Percentiles rank a stretch among this genome's conserved stretches.
phyloP scores from a whole-genome alignment of 2,797 vertebrate species.

The Rhadinocentrus ornatus region DNA sequence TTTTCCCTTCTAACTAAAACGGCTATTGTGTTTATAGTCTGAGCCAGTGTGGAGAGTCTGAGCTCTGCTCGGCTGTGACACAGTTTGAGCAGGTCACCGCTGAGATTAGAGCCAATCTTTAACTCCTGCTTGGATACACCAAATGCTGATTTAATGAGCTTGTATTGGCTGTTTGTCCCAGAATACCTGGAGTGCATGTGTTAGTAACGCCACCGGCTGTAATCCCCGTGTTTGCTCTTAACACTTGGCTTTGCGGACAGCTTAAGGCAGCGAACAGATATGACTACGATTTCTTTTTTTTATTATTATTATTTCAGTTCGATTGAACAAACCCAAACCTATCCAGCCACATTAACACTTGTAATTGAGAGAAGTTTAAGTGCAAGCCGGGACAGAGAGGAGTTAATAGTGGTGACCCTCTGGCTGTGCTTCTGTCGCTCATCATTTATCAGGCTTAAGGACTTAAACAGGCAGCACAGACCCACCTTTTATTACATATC shows the following conservation, averaged over 20 bases:
- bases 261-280: constrained; percentile 25
- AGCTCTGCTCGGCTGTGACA: constrained; percentile 56
- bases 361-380: constrained; percentile 85
- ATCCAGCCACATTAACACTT: constrained; percentile 75
- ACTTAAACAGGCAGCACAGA: constrained; percentile 82
- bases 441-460: constrained; percentile 86
- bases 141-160: constrained; percentile 80
- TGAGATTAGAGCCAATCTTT: constrained; percentile 76
- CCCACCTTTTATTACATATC: constrained; percentile 82
- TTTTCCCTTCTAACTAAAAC: no score
- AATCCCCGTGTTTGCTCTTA: constrained; percentile 60
- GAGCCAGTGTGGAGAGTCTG: constrained; percentile 13
- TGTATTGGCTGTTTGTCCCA: constrained; percentile 74
- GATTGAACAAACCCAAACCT: constrained; percentile 57
- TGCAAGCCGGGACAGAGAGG: constrained; percentile 79
- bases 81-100: constrained; percentile 67
- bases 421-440: constrained; percentile 83
- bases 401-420: constrained; percentile 86
- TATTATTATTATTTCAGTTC: constrained; percentile 20
- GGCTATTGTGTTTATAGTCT: neutral
- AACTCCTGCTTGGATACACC: constrained; percentile 72
- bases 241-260: constrained; percentile 54
- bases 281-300: constrained; percentile 40
- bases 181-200: constrained; percentile 76
- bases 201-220: constrained; percentile 55